Conservation (phyloP, 2,888 invertebrate genomes). For the Odontothrips loti region DNA sequence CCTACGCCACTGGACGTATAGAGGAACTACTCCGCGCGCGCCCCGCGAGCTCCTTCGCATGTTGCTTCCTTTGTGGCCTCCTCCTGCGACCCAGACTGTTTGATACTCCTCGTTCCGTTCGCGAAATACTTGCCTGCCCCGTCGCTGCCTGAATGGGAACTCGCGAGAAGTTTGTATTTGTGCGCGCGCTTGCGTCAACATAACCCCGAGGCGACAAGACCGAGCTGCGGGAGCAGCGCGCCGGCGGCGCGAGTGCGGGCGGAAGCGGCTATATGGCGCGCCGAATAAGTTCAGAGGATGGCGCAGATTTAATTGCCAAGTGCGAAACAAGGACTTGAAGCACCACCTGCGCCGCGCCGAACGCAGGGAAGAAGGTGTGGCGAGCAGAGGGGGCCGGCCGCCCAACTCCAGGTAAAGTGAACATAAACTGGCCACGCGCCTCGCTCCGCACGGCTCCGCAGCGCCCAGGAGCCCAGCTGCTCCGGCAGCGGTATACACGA, state of each 20-base stretch:
- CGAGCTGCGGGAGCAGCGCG: too few species aligned
- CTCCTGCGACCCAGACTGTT: neutral
- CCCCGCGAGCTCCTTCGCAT: too few species aligned
- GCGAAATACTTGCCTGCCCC: neutral
- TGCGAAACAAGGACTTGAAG: neutral
- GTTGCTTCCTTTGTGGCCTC: too few species aligned
- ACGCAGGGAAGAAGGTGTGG: neutral
- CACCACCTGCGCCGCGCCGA: neutral
- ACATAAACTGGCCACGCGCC: neutral
- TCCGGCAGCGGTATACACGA: too few species aligned
- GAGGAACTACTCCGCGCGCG: too few species aligned
- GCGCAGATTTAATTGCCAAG: neutral
- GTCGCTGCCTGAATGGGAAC: neutral
- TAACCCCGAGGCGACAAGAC: neutral
- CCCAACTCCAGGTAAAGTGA: neutral
- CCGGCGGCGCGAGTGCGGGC: neutral
- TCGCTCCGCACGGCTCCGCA: too few species aligned
- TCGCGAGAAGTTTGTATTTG: neutral
- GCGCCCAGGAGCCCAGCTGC: too few species aligned
- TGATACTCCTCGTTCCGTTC: neutral
- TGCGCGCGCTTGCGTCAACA: neutral
- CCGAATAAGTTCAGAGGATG: neutral
- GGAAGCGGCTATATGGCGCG: neutral
- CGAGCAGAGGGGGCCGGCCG: neutral
- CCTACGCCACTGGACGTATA: too few species aligned